Evolutionary conservation across 2,888 invertebrate genomes (phyloP).

Genomic region (Dryomyza anilis): DNA sequence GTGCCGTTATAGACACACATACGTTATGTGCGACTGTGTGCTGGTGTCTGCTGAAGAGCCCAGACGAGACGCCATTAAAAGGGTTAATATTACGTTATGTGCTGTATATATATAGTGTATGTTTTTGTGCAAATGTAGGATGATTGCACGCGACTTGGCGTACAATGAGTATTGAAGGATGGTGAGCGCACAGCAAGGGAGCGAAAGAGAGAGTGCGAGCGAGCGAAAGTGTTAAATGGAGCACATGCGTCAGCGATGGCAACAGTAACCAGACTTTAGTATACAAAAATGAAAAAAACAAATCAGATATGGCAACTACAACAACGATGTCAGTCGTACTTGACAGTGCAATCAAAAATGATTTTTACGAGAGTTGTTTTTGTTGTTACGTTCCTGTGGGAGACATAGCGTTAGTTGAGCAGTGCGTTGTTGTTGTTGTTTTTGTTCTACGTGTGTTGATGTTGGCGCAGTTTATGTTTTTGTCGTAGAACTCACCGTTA

Average conservation of each 20-base stretch:
- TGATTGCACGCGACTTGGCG: background rate
- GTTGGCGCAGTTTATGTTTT: too few species aligned
- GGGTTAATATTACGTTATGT: slow-evolving; percentile 51
- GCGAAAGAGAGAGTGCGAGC: background rate
- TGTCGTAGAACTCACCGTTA: too few species aligned
- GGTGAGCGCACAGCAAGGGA: background rate
- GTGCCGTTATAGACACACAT: background rate
- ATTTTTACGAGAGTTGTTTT: background rate
- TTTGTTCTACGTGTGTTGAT: too few species aligned
- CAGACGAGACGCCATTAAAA: slow-evolving; percentile 57
- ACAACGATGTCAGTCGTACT: background rate
- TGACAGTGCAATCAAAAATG: background rate
- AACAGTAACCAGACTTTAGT: too few species aligned
- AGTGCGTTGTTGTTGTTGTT: too few species aligned
- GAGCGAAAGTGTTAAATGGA: slow-evolving; percentile 40
- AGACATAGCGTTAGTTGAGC: too few species aligned
- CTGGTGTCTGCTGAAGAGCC: slow-evolving; percentile 28
- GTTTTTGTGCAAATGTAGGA: slow-evolving; percentile 1
- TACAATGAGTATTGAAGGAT: background rate
- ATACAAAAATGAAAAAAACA: too few species aligned
- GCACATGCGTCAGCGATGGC: slow-evolving; percentile 27
- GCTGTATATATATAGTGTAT: slow-evolving; percentile 16
- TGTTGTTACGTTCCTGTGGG: too few species aligned
- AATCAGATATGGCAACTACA: too few species aligned
- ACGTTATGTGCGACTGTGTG: slow-evolving; percentile 8